phyloP scores from a whole-genome alignment of 2,113 vertebrate genomes.

The Bos javanicus region DNA sequence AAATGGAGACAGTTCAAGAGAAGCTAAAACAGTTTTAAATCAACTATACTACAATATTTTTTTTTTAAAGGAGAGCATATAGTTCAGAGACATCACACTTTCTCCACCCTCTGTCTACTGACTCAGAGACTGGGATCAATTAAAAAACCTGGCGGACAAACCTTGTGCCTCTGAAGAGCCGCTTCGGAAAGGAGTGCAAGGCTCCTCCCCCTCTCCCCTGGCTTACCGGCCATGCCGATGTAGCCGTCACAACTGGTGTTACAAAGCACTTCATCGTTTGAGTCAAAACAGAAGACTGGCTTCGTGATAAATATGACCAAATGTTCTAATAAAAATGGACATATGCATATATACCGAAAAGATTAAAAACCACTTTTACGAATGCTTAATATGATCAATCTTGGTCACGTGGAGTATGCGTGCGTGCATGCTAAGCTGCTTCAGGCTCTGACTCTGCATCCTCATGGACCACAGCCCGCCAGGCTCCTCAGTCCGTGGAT shows the following conservation, averaged over 20 bases:
- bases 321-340: slow-evolving; percentile 24
- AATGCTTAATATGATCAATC: slow-evolving; percentile 11
- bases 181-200: background rate
- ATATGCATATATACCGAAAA: background rate
- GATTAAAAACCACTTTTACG: background rate
- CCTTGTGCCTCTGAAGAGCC: background rate
- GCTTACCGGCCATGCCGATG: background rate
- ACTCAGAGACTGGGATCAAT: background rate
- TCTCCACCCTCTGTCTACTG: background rate
- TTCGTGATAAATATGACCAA: background rate
- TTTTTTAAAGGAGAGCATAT: background rate
- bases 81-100: background rate
- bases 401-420: background rate
- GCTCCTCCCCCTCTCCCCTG: background rate
- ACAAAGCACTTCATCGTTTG: background rate
- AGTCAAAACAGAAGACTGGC: slow-evolving; percentile 8
- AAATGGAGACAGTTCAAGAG: background rate
- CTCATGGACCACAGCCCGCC: background rate
- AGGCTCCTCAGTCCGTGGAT: background rate
- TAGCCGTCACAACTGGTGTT: background rate
- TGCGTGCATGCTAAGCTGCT: background rate
- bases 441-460: background rate
- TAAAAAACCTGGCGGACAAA: background rate
- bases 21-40: background rate
- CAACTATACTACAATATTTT: background rate